Evolutionary conservation across 2,113 vertebrate genomes (phyloP), one percentile per base, ranked within the genome.

Genomic region (Cottus gobio): DNA sequence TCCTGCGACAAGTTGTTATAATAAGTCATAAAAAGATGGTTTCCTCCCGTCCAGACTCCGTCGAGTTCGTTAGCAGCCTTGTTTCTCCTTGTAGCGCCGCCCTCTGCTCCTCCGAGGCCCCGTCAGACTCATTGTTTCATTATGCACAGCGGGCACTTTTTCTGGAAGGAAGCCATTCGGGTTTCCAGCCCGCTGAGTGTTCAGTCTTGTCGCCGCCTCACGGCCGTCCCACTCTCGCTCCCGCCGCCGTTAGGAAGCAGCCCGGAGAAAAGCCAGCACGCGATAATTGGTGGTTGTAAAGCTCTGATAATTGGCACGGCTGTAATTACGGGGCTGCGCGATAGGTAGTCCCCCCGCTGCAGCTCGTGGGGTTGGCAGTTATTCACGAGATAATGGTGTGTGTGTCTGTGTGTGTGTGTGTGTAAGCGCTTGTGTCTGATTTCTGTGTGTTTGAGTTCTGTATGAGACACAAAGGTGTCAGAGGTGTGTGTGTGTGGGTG

Each of bases 251-350:
- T 90, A 90, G 79, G 89, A 77, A 79, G 71, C 54, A 61, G 74
- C 84, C 83, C 73, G 66, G 70, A 85, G 82, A 87, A 87, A 86
- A 69, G 66, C 80, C 64, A 85, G 82, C 75, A 7, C 71, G 39
- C 63, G 88, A 87, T 93, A 92, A 93, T 91, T 91, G 87, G 67
- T 80, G 71, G 89, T 89, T 91, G 85, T 87, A 90, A 88, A 92
- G 85, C 88, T 84, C 85, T 91, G 88, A 91, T 92, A 92, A 92
- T 91, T 92, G 85, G 75, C 83, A 77, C 60, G 83, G 67, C 79
- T 84, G 82, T 90, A 91, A 93, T 93, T 92, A 90, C 39, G 66
- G 89, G 80, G 31, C 84, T 68, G 69, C 57, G 20, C 26, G 69
- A 88, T 87, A 74, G 85, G 82, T 88, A 78, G 71, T 75, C 78